A percentile compares a stretch with the other conserved stretches of the same genome.
These are phyloP conservation scores for Calliphora vicina DNA, from an alignment of 1,140 invertebrate genomes.

Conservation along the genomic window DNA sequence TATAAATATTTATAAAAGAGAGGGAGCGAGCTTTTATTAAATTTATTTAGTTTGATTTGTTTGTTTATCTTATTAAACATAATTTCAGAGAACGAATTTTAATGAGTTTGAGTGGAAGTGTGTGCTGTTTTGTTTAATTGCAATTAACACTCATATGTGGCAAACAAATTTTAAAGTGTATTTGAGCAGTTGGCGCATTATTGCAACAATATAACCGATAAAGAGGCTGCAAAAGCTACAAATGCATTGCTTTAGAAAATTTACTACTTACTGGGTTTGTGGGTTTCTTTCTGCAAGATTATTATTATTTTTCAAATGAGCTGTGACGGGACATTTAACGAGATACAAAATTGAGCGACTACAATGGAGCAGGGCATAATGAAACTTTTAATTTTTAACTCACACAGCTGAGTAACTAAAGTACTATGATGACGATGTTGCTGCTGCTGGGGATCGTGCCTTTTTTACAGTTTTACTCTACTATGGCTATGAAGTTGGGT, in stretches of 20 bases:
- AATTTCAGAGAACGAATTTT: neutral
- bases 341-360: too few species aligned
- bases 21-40: too few species aligned
- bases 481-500: neutral
- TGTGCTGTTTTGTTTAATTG: neutral
- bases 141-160: neutral
- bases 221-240: neutral
- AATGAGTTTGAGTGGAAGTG: neutral
- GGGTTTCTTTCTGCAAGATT: neutral
- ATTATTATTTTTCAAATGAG: neutral
- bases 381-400: neutral
- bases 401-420: neutral
- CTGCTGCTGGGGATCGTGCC: neutral
- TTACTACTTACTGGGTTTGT: neutral
- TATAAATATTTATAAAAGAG: too few species aligned
- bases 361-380: neutral
- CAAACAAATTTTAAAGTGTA: neutral
- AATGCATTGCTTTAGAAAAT: too few species aligned
- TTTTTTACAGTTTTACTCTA: constrained; percentile 31
- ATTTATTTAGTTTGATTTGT: too few species aligned
- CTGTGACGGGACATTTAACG: neutral
- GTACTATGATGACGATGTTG: neutral
- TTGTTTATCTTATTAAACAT: neutral
- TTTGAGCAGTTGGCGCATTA: neutral
- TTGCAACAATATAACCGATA: neutral